These are phyloP conservation scores for Synergus itoensis DNA, from an alignment of 2,888 invertebrate genomes.

Conservation along the genomic window DNA sequence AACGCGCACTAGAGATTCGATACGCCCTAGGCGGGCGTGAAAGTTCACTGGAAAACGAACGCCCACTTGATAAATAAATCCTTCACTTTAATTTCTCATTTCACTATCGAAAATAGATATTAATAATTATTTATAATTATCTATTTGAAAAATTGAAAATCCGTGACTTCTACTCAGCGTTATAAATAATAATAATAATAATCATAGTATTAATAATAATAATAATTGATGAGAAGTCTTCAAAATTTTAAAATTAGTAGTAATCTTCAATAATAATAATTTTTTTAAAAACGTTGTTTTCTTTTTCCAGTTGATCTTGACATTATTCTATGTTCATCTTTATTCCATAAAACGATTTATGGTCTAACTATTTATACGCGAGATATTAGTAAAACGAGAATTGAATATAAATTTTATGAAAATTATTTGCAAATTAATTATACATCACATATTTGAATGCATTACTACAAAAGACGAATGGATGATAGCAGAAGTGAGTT, in stretches of 20 bases:
- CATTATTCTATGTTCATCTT: background rate
- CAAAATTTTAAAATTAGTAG: background rate
- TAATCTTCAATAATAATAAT: background rate
- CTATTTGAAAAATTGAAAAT: background rate
- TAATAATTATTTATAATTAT: background rate
- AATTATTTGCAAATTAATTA: constrained; percentile 1
- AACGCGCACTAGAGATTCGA: constrained; percentile 44
- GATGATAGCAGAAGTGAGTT: constrained; percentile 25
- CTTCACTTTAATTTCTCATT: background rate
- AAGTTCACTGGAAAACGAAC: constrained; percentile 54
- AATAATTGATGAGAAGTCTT: background rate
- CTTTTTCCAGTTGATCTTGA: background rate
- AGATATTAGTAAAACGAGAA: background rate
- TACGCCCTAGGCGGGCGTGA: constrained; percentile 47
- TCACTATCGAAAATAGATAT: background rate
- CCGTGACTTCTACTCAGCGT: background rate
- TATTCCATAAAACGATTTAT: background rate
- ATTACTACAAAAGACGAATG: background rate
- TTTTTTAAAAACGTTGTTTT: background rate
- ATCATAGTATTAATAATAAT: background rate
- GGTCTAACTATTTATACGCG: background rate
- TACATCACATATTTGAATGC: constrained; percentile 4
- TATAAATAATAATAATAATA: too few relatives aligned
- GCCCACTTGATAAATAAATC: constrained; percentile 62
- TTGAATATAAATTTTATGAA: background rate